phyloP scores from a whole-genome alignment of 2,888 invertebrate species.

The Andrena praecox region DNA sequence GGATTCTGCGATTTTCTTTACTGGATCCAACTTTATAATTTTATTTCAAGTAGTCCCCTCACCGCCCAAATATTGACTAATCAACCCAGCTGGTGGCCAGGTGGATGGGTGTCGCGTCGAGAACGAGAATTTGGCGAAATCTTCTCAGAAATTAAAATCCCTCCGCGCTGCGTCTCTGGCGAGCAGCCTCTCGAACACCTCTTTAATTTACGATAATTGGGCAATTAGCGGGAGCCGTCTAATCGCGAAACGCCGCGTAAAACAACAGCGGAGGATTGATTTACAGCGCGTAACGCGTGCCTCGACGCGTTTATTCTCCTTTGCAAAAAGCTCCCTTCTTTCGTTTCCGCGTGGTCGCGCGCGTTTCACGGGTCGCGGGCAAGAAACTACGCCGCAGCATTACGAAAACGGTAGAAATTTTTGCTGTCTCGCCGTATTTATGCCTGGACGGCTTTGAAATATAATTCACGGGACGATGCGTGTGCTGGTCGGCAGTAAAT shows the following conservation, averaged over 20 bases:
- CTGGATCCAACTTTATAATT: too few relatives aligned
- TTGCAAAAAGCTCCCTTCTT: not conserved
- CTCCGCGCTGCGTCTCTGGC: slow-evolving; percentile 2
- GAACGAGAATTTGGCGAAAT: not conserved
- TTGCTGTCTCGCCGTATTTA: slow-evolving; percentile 36
- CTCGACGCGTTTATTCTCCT: not conserved
- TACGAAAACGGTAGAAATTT: slow-evolving; percentile 23
- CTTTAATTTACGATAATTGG: slow-evolving; percentile 48
- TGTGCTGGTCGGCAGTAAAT: slow-evolving; percentile 34
- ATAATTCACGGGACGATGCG: slow-evolving; percentile 34
- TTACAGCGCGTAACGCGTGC: slow-evolving; percentile 20
- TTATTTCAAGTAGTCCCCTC: too few relatives aligned
- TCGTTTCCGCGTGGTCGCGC: not conserved
- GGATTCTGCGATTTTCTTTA: too few relatives aligned
- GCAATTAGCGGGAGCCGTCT: slow-evolving; percentile 32
- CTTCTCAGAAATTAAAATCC: slow-evolving; percentile 38
- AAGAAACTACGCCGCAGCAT: not conserved
- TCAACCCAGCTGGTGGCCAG: not conserved
- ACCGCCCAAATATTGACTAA: too few relatives aligned
- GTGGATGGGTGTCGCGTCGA: not conserved
- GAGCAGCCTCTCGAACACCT: slow-evolving; percentile 16
- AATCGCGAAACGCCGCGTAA: slow-evolving; percentile 32
- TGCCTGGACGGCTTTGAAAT: slow-evolving; percentile 34
- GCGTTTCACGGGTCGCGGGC: not conserved
- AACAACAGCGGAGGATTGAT: slow-evolving; percentile 41